These are phyloP conservation scores for Halcyon senegalensis DNA, from an alignment of 2,113 vertebrate genomes.

Conservation along the genomic window DNA sequence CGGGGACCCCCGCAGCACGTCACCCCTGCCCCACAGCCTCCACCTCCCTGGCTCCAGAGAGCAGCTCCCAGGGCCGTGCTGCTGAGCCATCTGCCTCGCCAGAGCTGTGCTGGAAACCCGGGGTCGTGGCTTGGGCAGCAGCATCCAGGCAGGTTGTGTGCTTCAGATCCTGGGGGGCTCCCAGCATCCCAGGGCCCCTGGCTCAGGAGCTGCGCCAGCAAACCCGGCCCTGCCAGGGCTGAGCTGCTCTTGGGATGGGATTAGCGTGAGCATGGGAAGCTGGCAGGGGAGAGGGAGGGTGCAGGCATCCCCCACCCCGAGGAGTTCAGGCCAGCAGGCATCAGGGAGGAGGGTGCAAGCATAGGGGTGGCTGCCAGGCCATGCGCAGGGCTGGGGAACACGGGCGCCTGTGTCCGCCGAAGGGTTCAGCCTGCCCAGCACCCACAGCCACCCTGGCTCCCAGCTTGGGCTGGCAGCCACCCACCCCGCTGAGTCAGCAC, in stretches of 20 bases:
- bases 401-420: accelerated
- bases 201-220: background rate
- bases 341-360: accelerated
- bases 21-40: background rate
- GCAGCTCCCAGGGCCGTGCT: background rate
- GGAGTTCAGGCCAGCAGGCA: background rate
- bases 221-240: background rate
- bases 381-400: accelerated
- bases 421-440: background rate
- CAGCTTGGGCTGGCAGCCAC: background rate
- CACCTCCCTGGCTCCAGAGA: background rate
- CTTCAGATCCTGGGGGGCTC: background rate
- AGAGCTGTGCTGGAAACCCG: accelerated
- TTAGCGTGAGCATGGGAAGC: background rate
- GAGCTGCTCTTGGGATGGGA: background rate
- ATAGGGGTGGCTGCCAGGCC: background rate
- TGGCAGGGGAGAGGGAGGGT: background rate
- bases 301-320: accelerated
- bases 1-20: background rate
- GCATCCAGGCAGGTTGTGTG: background rate
- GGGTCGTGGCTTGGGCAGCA: background rate
- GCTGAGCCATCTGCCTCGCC: too few species aligned
- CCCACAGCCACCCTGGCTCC: accelerated
- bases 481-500: slow-evolving; percentile 29
- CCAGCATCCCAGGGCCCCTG: background rate